phyloP scores from a whole-genome alignment of 2,888 invertebrate species.

The Asteroscopus sphinx region DNA sequence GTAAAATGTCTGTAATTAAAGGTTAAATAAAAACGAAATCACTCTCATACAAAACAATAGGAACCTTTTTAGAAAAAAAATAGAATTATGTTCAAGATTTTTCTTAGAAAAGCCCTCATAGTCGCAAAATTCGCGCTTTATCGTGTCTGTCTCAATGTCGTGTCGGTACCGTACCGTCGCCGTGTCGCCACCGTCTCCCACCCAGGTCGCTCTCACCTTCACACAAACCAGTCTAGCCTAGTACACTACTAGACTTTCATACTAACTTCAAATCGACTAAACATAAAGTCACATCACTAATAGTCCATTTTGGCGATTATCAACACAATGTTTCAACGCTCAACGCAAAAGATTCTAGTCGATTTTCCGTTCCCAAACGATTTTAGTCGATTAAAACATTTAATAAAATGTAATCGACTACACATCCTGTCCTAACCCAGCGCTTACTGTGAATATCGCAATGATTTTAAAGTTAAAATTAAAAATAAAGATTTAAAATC shows the following conservation, averaged over 20 bases:
- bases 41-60: too few relatives aligned
- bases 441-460: constrained; percentile 51
- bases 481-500: constrained; percentile 55
- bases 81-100: not conserved
- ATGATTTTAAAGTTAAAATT: constrained; percentile 53
- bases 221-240: constrained; percentile 40
- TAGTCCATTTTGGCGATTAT: constrained; percentile 35
- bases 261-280: constrained; percentile 50
- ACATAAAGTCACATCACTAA: constrained; percentile 43
- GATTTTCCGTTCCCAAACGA: constrained; percentile 44
- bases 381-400: constrained; percentile 48
- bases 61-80: too few relatives aligned
- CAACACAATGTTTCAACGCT: constrained; percentile 34
- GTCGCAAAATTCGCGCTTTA: too few relatives aligned
- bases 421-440: constrained; percentile 44
- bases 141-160: not conserved
- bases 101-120: not conserved
- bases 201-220: constrained; percentile 33
- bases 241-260: constrained; percentile 32
- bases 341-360: constrained; percentile 31
- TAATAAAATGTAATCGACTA: constrained; percentile 35
- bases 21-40: too few relatives aligned
- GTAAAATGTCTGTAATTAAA: too few relatives aligned
- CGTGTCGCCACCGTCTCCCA: constrained; percentile 30
- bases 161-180: constrained; percentile 15